A percentile compares a stretch with the other conserved stretches of the same genome.
Conservation (phyloP, 2,888 invertebrate species). For the Hemicrepidius hirtus region DNA sequence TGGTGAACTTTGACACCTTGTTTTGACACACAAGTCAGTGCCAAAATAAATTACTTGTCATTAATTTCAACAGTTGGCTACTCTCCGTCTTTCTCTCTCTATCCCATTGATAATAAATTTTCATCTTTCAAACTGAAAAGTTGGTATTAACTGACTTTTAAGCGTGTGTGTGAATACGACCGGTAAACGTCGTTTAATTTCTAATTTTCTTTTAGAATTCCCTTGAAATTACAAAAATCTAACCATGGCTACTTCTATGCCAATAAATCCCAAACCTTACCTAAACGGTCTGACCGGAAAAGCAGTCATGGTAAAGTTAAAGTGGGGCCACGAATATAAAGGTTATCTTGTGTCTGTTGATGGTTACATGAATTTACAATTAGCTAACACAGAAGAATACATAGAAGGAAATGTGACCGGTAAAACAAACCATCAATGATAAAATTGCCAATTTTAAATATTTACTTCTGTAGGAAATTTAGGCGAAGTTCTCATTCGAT, state of each 20-base stretch:
- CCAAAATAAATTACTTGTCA: not conserved
- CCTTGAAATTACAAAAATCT: not conserved
- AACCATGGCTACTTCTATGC: conserved; percentile 89
- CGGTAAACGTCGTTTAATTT: not conserved
- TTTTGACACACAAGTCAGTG: not conserved
- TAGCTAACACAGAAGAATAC: conserved; percentile 98
- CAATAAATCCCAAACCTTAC: conserved; percentile 99
- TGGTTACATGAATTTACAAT: conserved; percentile 98
- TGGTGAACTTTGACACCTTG: conserved; percentile 22
- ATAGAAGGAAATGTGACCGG: conserved; percentile 95
- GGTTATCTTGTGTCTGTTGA: conserved; percentile 98
- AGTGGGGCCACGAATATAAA: conserved; percentile 99
- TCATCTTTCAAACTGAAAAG: too few species aligned
- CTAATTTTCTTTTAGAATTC: not conserved
- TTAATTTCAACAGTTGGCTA: not conserved
- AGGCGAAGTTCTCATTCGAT: conserved; percentile 97
- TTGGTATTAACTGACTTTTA: not conserved
- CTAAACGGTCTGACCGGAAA: conserved; percentile 98
- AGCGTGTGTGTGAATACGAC: too few species aligned
- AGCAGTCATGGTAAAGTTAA: conserved; percentile 97
- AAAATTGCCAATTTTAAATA: conserved; percentile 1
- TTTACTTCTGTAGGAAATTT: conserved; percentile 79
- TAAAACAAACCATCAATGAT: conserved; percentile 63
- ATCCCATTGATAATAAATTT: too few species aligned
- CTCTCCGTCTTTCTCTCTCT: too few species aligned